phyloP scores from a whole-genome alignment of 2,888 invertebrate genomes.

The Hydrotaea cyrtoneurina region DNA sequence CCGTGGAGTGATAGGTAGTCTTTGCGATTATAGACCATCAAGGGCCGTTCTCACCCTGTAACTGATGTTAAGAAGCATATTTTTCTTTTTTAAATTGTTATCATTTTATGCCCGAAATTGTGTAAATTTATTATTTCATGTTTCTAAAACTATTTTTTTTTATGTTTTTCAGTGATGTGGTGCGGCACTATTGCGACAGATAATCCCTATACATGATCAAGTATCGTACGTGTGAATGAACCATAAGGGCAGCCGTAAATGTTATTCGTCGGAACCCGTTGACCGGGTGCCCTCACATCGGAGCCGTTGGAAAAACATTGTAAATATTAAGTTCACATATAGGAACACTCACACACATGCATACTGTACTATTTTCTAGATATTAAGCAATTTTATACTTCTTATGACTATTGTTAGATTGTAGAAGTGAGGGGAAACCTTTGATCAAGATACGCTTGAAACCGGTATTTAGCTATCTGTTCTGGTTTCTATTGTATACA shows the following conservation, averaged over 20 bases:
- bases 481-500: too few species aligned
- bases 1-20: too few species aligned
- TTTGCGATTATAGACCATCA: too few species aligned
- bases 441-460: neutral
- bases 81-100: too few species aligned
- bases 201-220: too few species aligned
- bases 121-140: too few species aligned
- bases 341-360: neutral
- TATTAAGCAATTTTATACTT: constrained; percentile 27
- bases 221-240: too few species aligned
- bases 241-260: neutral
- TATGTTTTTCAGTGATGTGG: constrained; percentile 5
- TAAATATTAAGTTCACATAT: neutral
- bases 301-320: neutral
- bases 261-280: neutral
- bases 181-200: neutral
- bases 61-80: too few species aligned
- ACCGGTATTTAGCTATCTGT: neutral
- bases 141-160: neutral
- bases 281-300: neutral
- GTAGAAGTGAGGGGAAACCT: constrained; percentile 10
- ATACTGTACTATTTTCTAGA: constrained; percentile 16
- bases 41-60: too few species aligned
- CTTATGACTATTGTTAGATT: constrained; percentile 7
- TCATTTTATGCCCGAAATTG: too few species aligned